A percentile compares a stretch with the other conserved stretches of the same genome.
phyloP scores from a whole-genome alignment of 2,113 vertebrate genomes.

The human (Homo sapiens) region DNA sequence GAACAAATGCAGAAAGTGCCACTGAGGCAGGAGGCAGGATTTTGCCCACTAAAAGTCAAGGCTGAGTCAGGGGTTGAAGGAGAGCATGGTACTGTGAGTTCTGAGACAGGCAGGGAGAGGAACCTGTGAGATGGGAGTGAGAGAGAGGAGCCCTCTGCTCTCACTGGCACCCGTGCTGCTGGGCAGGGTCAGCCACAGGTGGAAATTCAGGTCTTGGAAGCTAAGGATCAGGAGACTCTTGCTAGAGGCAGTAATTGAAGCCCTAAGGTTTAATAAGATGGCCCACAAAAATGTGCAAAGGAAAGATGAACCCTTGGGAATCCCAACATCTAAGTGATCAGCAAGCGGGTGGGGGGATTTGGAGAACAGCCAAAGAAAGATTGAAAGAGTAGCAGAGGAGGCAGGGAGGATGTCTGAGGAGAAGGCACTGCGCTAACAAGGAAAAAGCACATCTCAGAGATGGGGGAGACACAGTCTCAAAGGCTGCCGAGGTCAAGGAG shows the following conservation, averaged over 20 bases:
- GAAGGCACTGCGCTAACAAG: accelerated
- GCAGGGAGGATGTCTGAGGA: accelerated
- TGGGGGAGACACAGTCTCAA: accelerated
- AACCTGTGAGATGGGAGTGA: not conserved
- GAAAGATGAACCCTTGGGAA: not conserved
- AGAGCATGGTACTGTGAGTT: accelerated
- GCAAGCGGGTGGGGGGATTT: accelerated
- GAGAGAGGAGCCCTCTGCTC: not conserved
- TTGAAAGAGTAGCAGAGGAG: accelerated
- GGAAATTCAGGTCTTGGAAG: slow-evolving; percentile 24
- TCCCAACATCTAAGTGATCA: not conserved
- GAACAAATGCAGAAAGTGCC: accelerated
- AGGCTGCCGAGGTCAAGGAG: not conserved
- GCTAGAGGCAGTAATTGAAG: not conserved
- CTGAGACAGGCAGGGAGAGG: not conserved
- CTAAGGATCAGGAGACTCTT: not conserved
- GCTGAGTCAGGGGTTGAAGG: not conserved
- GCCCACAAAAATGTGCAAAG: not conserved
- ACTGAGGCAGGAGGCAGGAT: not conserved
- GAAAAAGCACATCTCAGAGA: not conserved
- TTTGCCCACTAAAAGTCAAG: not conserved
- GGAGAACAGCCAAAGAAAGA: too few species aligned
- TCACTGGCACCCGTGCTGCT: accelerated
- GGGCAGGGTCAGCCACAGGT: not conserved
- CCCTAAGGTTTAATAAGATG: not conserved